Percentiles rank a stretch among this genome's conserved stretches.
Conservation (phyloP, 2,888 invertebrate species). For the Athripsodes cinereus region DNA sequence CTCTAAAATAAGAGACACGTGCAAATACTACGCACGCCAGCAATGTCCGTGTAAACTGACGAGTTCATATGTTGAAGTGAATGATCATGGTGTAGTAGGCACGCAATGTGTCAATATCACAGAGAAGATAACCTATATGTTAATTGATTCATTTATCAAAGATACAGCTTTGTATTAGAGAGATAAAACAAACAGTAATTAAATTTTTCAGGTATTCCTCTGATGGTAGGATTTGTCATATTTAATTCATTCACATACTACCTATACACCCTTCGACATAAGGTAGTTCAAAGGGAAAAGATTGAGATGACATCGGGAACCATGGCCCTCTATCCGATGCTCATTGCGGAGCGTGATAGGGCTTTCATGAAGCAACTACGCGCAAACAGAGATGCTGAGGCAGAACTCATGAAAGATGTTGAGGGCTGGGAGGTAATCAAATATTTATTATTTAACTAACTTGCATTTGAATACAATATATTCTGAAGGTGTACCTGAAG, state of each 20-base stretch:
- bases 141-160: background rate
- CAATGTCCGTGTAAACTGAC: too few species aligned
- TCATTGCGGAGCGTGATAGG: conserved; percentile 80
- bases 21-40: too few species aligned
- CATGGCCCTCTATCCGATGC: conserved; percentile 68
- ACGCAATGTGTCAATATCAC: too few species aligned
- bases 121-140: too few species aligned
- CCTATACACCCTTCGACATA: conserved; percentile 52
- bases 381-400: conserved; percentile 77
- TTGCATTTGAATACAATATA: too few species aligned
- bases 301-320: conserved; percentile 74
- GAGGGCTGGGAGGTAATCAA: conserved; percentile 84
- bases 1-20: too few species aligned
- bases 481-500: too few species aligned
- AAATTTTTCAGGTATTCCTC: conserved; percentile 51
- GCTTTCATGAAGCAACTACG: conserved; percentile 75
- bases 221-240: conserved; percentile 56
- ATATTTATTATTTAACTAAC: too few species aligned
- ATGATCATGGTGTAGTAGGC: background rate
- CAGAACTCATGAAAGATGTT: conserved; percentile 81
- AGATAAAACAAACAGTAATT: too few species aligned
- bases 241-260: conserved; percentile 53
- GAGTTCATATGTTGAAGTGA: too few species aligned
- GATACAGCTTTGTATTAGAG: too few species aligned
- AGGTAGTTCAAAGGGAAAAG: conserved; percentile 47